Evolutionary conservation across 2,888 invertebrate genomes (phyloP), one percentile per base, ranked within the genome.

Genomic region (Thera britannica): DNA sequence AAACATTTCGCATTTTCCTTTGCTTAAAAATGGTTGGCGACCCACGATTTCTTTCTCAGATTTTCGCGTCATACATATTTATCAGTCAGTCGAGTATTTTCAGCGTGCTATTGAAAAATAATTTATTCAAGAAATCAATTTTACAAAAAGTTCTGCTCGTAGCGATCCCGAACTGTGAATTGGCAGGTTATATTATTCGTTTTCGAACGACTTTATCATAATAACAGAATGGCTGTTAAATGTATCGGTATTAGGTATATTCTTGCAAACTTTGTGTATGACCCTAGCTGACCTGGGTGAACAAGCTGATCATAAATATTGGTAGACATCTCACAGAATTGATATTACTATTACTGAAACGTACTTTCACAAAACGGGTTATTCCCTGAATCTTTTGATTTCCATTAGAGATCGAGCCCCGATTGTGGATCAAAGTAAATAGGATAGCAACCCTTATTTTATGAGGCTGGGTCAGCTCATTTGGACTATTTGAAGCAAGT

Each of bases 31-130:
- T 67, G n/a, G 51, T 62, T 55, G 59, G 55, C 55, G 63, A 55
- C 59, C 49, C 55, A 59, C 58, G 55, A 56, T 63, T 67, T 63
- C 58, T 56, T 66, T 62, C 59, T 34, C 62, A 67, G 56, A 67
- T 63, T 67, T 67, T 58, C 58, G 55, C 67, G 56, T 67, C 67
- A 67, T 67, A 67, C 67, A 67, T 67, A 67, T 67, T 67, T 67
- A 67, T 63, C 67, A 67, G 51, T 58, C 62, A 62, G 70, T 64
- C 65, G 60, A 60, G 61, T 68, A 68, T 63, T 67, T 61, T 41
- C 58, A 67, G 63, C 63, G 62, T 58, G 61, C 65, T 64, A 70
- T 73, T 70, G 73, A 72, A 70, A 70, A 65, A 65, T 73, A 71
- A 73, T 71, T 64, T 68, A 71, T 70, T 68, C 68, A 38, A 62